Evolutionary conservation across 2,113 vertebrate genomes (phyloP).

Genomic region (Oryzias woworae): DNA sequence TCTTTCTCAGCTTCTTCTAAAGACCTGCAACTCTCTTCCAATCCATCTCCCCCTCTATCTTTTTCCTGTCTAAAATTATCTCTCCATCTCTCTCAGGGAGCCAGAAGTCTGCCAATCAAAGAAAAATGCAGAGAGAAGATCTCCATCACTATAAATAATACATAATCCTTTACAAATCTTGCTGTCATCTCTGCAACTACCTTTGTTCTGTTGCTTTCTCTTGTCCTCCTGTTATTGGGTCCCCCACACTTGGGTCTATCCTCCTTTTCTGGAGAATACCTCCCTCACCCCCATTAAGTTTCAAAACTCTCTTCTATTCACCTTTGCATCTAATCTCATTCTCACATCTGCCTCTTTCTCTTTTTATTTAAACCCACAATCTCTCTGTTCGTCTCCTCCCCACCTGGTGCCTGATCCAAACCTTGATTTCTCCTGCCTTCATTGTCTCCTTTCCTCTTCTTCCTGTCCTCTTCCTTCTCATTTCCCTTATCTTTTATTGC

Average conservation of each 20-base stretch:
- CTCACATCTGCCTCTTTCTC: conserved; percentile 45
- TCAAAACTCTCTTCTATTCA: conserved; percentile 22
- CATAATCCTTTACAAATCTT: conserved; percentile 74
- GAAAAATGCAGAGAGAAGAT: conserved; percentile 40
- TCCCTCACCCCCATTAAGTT: conserved; percentile 15
- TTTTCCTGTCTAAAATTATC: conserved; percentile 70
- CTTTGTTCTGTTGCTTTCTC: conserved; percentile 49
- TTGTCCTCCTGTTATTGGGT: conserved; percentile 26
- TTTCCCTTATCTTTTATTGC: conserved; percentile 52
- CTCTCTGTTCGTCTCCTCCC: conserved; percentile 39
- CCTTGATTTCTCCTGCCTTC: conserved; percentile 41
- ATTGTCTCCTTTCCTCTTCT: conserved; percentile 14
- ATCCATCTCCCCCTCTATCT: conserved; percentile 10
- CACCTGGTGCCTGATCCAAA: conserved; percentile 48
- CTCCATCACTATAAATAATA: conserved; percentile 73
- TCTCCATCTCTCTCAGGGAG: conserved; percentile 64
- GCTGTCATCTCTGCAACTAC: conserved; percentile 64
- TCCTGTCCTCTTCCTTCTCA: conserved; percentile 13
- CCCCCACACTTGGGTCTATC: conserved; percentile 16
- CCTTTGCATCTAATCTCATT: conserved; percentile 50
- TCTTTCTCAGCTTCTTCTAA: conserved; percentile 34
- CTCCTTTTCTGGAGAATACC: conserved; percentile 10
- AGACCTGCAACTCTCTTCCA: conserved; percentile 26
- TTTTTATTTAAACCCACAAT: conserved; percentile 42
- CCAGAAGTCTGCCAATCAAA: conserved; percentile 69